These are phyloP conservation scores for Acleris sparsana DNA, from an alignment of 2,888 invertebrate genomes.

Conservation along the genomic window DNA sequence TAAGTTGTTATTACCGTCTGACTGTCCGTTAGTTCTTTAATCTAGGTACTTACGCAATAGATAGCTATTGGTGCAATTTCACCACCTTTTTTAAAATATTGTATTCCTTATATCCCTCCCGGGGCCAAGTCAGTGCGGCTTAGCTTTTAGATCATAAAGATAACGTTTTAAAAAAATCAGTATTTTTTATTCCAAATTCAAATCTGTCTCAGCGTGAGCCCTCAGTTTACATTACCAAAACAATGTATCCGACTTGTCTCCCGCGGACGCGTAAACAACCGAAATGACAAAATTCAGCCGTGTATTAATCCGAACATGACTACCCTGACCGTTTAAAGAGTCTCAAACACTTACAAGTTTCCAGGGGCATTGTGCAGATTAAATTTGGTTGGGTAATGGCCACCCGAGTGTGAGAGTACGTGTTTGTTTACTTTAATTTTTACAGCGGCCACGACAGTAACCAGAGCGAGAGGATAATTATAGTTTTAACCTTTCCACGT, in stretches of 20 bases:
- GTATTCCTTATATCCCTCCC: no score
- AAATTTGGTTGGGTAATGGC: constrained; percentile 58
- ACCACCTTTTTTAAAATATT: no score
- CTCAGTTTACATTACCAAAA: constrained; percentile 34
- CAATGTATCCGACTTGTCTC: constrained; percentile 34
- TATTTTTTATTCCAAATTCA: not conserved
- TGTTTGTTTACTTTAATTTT: constrained; percentile 81
- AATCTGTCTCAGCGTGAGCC: constrained; percentile 25
- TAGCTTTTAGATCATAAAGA: no score
- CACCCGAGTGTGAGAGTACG: constrained; percentile 76
- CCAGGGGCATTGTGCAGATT: constrained; percentile 16
- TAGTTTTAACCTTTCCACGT: constrained; percentile 76
- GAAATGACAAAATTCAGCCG: constrained; percentile 61
- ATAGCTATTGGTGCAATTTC: no score
- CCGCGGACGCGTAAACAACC: constrained; percentile 38
- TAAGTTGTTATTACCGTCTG: no score
- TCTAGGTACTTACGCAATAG: no score
- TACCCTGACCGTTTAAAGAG: constrained; percentile 47
- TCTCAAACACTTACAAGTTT: constrained; percentile 32
- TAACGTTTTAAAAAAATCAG: no score
- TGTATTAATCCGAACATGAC: constrained; percentile 34
- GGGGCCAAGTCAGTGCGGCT: no score
- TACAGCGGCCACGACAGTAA: constrained; percentile 81
- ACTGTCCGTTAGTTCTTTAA: no score
- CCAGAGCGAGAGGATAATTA: constrained; percentile 78